Evolutionary conservation across 2,888 invertebrate genomes (phyloP), one percentile per base, ranked within the genome.

Genomic region (Tetheella fluctuosa): DNA sequence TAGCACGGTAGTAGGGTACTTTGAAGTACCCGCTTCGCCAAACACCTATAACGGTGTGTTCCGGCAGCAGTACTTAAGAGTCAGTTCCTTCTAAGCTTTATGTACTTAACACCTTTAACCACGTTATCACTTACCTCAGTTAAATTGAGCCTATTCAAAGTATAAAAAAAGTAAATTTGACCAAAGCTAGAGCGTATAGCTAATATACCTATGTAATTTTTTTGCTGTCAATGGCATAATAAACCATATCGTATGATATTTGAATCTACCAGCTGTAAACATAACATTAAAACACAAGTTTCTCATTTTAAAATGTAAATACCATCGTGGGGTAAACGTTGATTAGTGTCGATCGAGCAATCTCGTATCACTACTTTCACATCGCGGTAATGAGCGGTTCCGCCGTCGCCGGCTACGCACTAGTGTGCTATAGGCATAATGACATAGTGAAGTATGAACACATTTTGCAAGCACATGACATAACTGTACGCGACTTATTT

Each of bases 391-490:
- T 48, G 48, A 48, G 23, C 53, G 53, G 53, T 53, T 23, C 53
- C 53, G 48, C 20, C 20, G 48, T 48, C 10, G 48, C 48, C 17
- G 48, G 48, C 48, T 48, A 48, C 48, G 48, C 48, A 48, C 48
- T n/a, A 17, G 28, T 55, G 3, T 55, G 34, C 23, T 34, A 12
- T 20, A 17, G 34, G 20, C 55, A 55, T 20, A 20, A 55, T 48
- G 48, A 48, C 48, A 48, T 48, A 48, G 48, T 48, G 48, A 20
- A 37, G 37, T 30, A 54, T 17, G 30, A n/a, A 55, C 13, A 53
- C n/a, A 34, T 55, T 55, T 37, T 20, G 55, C 55, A 55, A 55
- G 23, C 23, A 48, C 34, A 34, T 55, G 55, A 55, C 55, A 55
- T 55, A 55, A 55, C 12, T 23, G 37, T 37, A 37, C 34, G 55